These are phyloP conservation scores for Porites rus DNA, from an alignment of 92 coral and sea anemone species.

Conservation along the genomic window DNA sequence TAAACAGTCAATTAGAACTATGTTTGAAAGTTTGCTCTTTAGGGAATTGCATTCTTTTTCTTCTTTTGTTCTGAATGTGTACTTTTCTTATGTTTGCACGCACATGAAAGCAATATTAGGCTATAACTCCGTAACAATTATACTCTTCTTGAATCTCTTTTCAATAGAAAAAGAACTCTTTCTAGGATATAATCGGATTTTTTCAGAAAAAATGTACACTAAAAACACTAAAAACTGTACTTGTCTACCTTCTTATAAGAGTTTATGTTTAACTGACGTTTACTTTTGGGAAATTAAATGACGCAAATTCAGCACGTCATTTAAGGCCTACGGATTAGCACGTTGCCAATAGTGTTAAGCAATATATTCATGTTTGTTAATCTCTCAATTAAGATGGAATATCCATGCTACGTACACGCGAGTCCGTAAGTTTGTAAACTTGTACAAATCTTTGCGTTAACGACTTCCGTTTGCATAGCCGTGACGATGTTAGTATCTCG, in stretches of 20 bases:
- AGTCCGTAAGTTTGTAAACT: too few relatives aligned
- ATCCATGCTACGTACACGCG: too few relatives aligned
- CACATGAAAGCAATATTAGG: not conserved
- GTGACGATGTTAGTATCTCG: too few relatives aligned
- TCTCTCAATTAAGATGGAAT: not conserved
- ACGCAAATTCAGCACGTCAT: not conserved
- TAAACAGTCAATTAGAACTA: slow-evolving; percentile 8
- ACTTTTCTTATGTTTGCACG: not conserved
- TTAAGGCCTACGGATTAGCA: not conserved
- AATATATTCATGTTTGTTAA: not conserved
- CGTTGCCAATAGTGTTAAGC: not conserved
- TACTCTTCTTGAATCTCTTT: not conserved
- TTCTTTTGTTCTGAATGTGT: not conserved
- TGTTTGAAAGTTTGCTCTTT: not conserved
- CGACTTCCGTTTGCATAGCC: too few relatives aligned
- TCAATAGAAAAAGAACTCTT: not conserved
- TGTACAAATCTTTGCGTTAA: too few relatives aligned
- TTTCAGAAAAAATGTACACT: too few relatives aligned
- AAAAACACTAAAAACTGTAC: too few relatives aligned
- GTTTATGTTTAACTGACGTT: too few relatives aligned
- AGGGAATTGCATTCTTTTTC: not conserved
- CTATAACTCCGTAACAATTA: not conserved
- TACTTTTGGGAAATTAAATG: not conserved
- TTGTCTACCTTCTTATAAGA: too few relatives aligned
- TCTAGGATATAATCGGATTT: not conserved